Evolutionary conservation across 2,888 invertebrate genomes (phyloP).

Genomic region (Agrotis exclamationis): DNA sequence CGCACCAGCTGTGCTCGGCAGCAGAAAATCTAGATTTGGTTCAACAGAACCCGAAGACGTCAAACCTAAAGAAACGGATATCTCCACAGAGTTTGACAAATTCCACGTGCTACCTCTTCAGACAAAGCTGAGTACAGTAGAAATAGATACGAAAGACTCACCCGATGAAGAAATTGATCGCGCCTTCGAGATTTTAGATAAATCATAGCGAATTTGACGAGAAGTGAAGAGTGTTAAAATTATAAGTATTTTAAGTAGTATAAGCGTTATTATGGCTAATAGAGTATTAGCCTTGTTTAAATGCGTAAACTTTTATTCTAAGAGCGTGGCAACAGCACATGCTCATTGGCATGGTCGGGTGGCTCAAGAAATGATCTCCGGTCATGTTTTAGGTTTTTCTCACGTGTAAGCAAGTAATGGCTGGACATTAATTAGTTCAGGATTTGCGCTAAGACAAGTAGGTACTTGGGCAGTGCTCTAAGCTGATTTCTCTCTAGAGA

Average conservation of each 20-base stretch:
- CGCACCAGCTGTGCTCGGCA: conserved; percentile 50
- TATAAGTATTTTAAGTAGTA: conserved; percentile 15
- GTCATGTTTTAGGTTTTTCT: not conserved
- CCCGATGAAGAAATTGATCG: conserved; percentile 87
- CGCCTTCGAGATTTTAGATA: conserved; percentile 86
- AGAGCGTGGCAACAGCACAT: not conserved
- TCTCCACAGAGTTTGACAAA: conserved; percentile 13
- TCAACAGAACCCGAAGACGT: conserved; percentile 11
- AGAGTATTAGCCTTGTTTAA: not conserved
- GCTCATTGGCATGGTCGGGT: not conserved
- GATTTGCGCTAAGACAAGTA: conserved; percentile 16
- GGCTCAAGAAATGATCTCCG: conserved; percentile 22
- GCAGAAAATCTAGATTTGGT: conserved; percentile 45
- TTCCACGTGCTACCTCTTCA: conserved; percentile 44
- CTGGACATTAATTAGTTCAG: conserved; percentile 6
- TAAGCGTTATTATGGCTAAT: conserved; percentile 23
- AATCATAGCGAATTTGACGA: conserved; percentile 69
- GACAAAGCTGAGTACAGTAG: conserved; percentile 45
- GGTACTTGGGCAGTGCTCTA: not conserved
- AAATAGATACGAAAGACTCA: conserved; percentile 62
- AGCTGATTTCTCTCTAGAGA: conserved; percentile 17
- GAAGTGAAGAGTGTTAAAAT: not conserved
- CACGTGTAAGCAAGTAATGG: not conserved
- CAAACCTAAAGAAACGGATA: conserved; percentile 24
- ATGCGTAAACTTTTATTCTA: conserved; percentile 6